phyloP scores from a whole-genome alignment of 2,888 invertebrate genomes.

The Pseudanteris insignis region DNA sequence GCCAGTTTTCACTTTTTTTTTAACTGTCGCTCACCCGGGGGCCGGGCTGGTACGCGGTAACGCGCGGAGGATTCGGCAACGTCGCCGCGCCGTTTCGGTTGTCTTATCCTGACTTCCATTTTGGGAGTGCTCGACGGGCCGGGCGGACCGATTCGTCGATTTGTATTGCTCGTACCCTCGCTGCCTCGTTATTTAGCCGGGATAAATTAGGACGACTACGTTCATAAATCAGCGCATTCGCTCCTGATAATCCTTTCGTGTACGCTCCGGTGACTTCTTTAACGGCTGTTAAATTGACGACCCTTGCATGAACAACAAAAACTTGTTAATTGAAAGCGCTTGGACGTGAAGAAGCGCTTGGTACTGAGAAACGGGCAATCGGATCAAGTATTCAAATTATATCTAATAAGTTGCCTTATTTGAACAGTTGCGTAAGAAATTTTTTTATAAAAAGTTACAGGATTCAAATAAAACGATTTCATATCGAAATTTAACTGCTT shows the following conservation, averaged over 20 bases:
- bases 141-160: conserved; percentile 9
- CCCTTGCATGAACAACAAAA: conserved; percentile 23
- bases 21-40: too few relatives aligned
- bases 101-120: conserved; percentile 20
- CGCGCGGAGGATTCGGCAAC: too few relatives aligned
- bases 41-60: too few relatives aligned
- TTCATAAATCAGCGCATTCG: conserved; percentile 34
- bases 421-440: too few relatives aligned
- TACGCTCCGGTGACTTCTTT: conserved; percentile 23
- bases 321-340: conserved; percentile 24
- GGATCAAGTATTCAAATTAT: too few relatives aligned
- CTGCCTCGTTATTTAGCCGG: conserved; percentile 20
- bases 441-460: too few relatives aligned
- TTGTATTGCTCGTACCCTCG: conserved; percentile 24
- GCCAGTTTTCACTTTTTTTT: too few relatives aligned
- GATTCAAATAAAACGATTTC: too few relatives aligned
- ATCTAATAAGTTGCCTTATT: too few relatives aligned
- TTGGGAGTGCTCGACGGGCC: conserved; percentile 8
- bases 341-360: conserved; percentile 1
- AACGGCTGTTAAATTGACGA: conserved; percentile 38
- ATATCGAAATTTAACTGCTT: too few relatives aligned
- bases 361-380: too few relatives aligned
- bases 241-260: conserved; percentile 29
- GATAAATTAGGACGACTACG: conserved; percentile 25
- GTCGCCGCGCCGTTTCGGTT: too few relatives aligned